phyloP scores from a whole-genome alignment of 2,888 invertebrate species.

The Drosophila ezoana region DNA sequence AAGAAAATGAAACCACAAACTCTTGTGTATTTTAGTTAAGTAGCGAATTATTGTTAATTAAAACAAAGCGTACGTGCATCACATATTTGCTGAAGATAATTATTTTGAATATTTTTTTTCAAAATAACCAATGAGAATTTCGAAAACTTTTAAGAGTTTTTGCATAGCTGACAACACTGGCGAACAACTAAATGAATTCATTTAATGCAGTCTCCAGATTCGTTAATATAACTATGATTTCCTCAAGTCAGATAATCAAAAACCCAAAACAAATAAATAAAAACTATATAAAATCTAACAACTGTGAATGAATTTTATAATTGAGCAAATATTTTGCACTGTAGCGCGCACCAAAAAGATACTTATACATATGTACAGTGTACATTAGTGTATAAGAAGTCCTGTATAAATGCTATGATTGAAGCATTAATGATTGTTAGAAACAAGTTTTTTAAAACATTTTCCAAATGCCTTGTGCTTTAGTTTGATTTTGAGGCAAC shows the following conservation, averaged over 20 bases:
- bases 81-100: conserved; percentile 61
- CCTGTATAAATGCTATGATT: conserved; percentile 23
- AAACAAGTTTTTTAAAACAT: conserved; percentile 56
- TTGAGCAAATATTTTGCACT: conserved; percentile 75
- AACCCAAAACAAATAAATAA: neutral
- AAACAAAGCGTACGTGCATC: conserved; percentile 22
- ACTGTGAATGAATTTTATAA: conserved; percentile 74
- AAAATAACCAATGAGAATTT: conserved; percentile 10
- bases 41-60: conserved; percentile 17
- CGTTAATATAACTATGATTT: conserved; percentile 12
- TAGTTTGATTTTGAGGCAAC: conserved; percentile 55
- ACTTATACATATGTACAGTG: conserved; percentile 27
- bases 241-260: conserved; percentile 17
- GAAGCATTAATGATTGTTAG: conserved; percentile 16
- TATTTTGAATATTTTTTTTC: conserved; percentile 8
- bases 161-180: neutral
- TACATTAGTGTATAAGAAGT: conserved; percentile 31
- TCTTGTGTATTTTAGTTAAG: conserved; percentile 18
- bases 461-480: conserved; percentile 61
- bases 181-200: neutral
- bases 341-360: conserved; percentile 64
- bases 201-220: conserved; percentile 4
- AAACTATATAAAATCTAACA: conserved; percentile 17
- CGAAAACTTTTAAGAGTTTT: conserved; percentile 13
- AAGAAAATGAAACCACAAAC: conserved; percentile 16